A percentile compares a stretch with the other conserved stretches of the same genome.
Evolutionary conservation across 2,888 invertebrate genomes (phyloP).

Genomic region (Ornithoptera alexandrae): DNA sequence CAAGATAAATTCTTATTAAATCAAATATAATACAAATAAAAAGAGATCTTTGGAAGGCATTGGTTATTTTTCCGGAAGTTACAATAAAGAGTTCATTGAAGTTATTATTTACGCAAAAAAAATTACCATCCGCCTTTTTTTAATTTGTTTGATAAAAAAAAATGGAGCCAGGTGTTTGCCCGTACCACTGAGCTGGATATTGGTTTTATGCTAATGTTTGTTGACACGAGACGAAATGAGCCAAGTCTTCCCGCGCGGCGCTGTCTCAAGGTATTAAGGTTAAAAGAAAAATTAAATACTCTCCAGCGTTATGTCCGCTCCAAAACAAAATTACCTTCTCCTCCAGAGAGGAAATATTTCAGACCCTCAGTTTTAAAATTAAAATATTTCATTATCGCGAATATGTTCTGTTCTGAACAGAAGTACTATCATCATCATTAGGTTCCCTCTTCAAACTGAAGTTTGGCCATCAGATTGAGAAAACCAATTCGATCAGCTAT

Average conservation of each 20-base stretch:
- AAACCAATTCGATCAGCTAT: no score
- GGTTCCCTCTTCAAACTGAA: no score
- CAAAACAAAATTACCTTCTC: neutral
- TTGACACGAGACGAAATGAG: constrained; percentile 48
- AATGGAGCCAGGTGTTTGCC: constrained; percentile 48
- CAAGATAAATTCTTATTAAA: no score
- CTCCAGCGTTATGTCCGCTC: neutral
- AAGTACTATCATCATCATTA: no score
- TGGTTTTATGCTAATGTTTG: constrained; percentile 73
- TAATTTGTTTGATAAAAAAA: neutral
- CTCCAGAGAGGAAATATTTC: neutral
- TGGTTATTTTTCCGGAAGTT: no score
- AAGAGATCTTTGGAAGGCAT: no score
- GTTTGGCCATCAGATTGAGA: no score
- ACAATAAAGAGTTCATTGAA: neutral
- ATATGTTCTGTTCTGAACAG: neutral
- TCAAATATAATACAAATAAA: no score
- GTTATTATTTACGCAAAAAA: neutral
- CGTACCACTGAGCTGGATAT: constrained; percentile 51
- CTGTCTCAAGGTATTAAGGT: constrained; percentile 1
- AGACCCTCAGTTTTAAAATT: neutral
- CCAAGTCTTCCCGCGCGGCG: neutral
- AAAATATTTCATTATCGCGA: neutral
- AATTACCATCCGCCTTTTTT: neutral
- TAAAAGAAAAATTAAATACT: constrained; percentile 1